A percentile compares a stretch with the other conserved stretches of the same genome.
Conservation (phyloP, 2,888 invertebrate genomes). For the Allophyes oxyacanthae region DNA sequence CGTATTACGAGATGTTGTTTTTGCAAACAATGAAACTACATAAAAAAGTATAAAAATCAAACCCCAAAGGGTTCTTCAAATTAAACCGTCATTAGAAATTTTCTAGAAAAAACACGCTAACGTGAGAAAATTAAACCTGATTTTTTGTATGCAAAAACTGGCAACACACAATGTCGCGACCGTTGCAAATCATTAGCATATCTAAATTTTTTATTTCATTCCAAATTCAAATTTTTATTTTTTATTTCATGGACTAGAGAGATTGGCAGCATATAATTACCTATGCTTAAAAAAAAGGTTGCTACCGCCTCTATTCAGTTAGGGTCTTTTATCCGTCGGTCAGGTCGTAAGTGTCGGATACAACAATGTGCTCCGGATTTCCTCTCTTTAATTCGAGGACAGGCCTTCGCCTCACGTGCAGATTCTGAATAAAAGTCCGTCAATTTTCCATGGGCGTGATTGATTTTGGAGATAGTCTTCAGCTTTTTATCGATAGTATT, state of each 20-base stretch:
- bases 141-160: slow-evolving; percentile 71
- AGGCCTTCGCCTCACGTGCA: slow-evolving; percentile 87
- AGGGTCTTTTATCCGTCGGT: slow-evolving; percentile 80
- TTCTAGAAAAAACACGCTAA: slow-evolving; percentile 79
- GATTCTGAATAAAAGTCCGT: slow-evolving; percentile 80
- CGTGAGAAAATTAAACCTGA: slow-evolving; percentile 87
- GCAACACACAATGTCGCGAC: slow-evolving; percentile 70
- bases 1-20: slow-evolving; percentile 87
- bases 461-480: slow-evolving; percentile 85
- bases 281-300: slow-evolving; percentile 77
- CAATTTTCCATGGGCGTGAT: slow-evolving; percentile 88
- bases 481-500: slow-evolving; percentile 68
- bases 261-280: slow-evolving; percentile 81
- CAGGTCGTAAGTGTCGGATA: slow-evolving; percentile 85
- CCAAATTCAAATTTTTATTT: slow-evolving; percentile 65
- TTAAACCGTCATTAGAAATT: slow-evolving; percentile 88
- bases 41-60: slow-evolving; percentile 82
- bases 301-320: slow-evolving; percentile 70
- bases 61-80: slow-evolving; percentile 89
- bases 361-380: slow-evolving; percentile 87
- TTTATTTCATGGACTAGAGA: slow-evolving; percentile 54
- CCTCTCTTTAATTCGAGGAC: slow-evolving; percentile 87
- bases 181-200: slow-evolving; percentile 85
- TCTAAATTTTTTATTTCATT: slow-evolving; percentile 63
- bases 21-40: slow-evolving; percentile 77